Evolutionary conservation across 2,797 vertebrate species (phyloP), one percentile per base, ranked within the genome.

Genomic region (Sarcophilus harrisii): DNA sequence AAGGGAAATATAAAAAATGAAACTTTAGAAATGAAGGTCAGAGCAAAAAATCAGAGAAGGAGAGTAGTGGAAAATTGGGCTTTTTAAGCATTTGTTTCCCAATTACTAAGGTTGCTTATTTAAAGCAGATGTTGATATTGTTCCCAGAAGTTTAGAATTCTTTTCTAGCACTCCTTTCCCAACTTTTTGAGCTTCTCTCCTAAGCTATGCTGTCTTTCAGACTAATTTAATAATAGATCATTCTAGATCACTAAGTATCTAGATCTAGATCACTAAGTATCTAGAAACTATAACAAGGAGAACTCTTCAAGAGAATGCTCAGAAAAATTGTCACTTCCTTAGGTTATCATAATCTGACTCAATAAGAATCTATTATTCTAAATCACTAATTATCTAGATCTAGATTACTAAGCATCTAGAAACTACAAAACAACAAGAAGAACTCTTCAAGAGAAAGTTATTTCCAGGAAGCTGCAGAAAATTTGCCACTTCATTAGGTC

Each of bases 1-100:
- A 96, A 97, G 95, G 0, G 16, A 91, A 97, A 96, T 97, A 91
- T 89, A 2, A 12, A 90, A 93, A 58, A 94, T 95, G 58, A 95
- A 98, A 97, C 52, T 97, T 94, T 93, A 94, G 94, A 94, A 96
- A 81, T 59, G 93, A 91, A 95, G 38, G 29, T 60, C 29, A 93
- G 49, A 91, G 8, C 38, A 60, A 73, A 93, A 94, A 45, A 81
- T 21, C 45, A 2, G 18, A 45, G n/a, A n/a, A n/a, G 21, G 95
- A 6, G 2, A 45, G 2, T 49, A 62, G 49, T 11, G 21, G 38
- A 45, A 38, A 90, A 52, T 94, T 91, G 90, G 90, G 38, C 91
- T 91, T 96, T 95, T 58, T 94, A 52, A n/a, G 10, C 93, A 32
- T 90, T 12, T 87, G 49, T 38, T 95, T 94, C 92, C 92, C 30